Base-by-base conservation (phyloP, 2,113 vertebrate genomes). In the Chelonoidis abingdonii region DNA sequence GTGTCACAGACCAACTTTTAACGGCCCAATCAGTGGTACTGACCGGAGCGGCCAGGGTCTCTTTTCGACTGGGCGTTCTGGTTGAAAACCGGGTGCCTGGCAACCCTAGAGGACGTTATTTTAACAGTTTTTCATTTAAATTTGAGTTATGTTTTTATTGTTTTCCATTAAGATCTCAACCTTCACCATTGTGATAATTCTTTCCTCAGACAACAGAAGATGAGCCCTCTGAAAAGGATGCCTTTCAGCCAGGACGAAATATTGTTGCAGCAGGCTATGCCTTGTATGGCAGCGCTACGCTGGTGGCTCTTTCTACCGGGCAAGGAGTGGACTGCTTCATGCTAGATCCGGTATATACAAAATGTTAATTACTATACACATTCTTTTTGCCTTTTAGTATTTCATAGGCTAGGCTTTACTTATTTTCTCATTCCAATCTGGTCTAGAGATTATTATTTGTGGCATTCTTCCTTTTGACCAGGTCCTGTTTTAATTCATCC, bases 261-360 rank as follows among this genome's bases (percentile, higher is more conserved):
- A 99, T 99, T 0, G 99, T 99, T 90, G 99, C 99, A 44, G 99
- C 99, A 0, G 99, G 99, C 49, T 99, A 99, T 56, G 99, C 99
- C 0, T 97, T 99, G 13, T 99, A 99, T 0, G 99, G 99, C 75
- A 99, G 99, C 29, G 99, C 99, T 65, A 99, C 99, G 0, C 94
- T 99, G 50, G 99, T 99, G 8, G 99, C 99, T 44, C 98, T 99
- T 89, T 99, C 98, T 96, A 99, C 99, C 0, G 99, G 99, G 0
- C 98, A 99, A 80, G 99, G 99, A 78, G 98, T 99, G 95, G 98
- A 99, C 95, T 99, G 99, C 98, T 99, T 99, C 98, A 99, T 99
- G 98, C 97, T 99, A 1, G 99, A 99, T 95, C 99, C 99, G 53
- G 99, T 99, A 98, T 93, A 98, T 98, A 80, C 12, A 13, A 31